Conservation (phyloP, 2,797 vertebrate genomes). For the Gephyroberyx darwinii region DNA sequence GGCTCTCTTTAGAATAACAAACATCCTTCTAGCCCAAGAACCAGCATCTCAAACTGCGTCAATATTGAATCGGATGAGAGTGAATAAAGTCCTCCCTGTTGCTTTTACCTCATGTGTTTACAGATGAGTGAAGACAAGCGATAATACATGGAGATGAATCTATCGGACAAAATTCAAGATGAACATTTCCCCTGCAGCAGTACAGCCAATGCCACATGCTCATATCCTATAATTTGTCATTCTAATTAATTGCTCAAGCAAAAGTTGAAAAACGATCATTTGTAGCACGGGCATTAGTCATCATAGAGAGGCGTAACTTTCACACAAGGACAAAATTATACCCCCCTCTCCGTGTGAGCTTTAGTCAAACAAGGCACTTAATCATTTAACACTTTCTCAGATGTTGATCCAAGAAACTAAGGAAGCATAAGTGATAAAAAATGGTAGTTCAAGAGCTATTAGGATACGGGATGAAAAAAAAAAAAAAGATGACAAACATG, state of each 20-base stretch:
- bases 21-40: conserved; percentile 16
- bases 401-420: conserved; percentile 72
- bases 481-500: conserved; percentile 67
- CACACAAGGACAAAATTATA: conserved; percentile 74
- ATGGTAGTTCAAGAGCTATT: conserved; percentile 71
- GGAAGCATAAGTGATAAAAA: conserved; percentile 69
- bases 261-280: conserved; percentile 45
- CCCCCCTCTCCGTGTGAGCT: conserved; percentile 63
- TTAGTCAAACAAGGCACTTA: conserved; percentile 71
- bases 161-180: neutral
- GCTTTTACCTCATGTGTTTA: conserved; percentile 12
- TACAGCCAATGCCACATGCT: neutral
- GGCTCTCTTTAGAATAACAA: conserved; percentile 52
- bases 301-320: conserved; percentile 56
- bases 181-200: neutral
- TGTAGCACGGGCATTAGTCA: conserved; percentile 54
- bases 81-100: conserved; percentile 34
- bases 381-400: conserved; percentile 70
- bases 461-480: conserved; percentile 52
- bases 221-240: conserved; percentile 34
- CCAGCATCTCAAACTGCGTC: conserved; percentile 24
- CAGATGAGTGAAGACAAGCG: conserved; percentile 9
- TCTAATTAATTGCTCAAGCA: conserved; percentile 50
- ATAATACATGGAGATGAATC: conserved; percentile 4
- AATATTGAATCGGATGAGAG: conserved; percentile 27